Percentiles rank a stretch among this genome's conserved stretches.
These are phyloP conservation scores for Macroteleia sp. DNA, from an alignment of 2,888 invertebrate species.

Conservation along the genomic window DNA sequence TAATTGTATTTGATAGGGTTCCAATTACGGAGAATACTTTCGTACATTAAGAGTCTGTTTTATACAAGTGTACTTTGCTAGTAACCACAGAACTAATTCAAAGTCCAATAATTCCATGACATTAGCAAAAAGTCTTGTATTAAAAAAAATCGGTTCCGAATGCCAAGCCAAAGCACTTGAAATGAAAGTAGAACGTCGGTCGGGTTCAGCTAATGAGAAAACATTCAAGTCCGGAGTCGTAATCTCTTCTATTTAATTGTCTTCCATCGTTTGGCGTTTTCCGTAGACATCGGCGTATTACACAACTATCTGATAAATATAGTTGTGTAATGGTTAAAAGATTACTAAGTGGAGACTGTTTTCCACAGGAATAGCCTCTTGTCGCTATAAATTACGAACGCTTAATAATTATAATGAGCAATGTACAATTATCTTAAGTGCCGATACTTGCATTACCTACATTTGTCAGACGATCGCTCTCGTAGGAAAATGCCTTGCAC, in stretches of 20 bases:
- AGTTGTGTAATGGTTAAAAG: conserved; percentile 53
- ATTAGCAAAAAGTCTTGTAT: conserved; percentile 11
- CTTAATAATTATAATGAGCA: conserved; percentile 56
- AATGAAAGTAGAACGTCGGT: conserved; percentile 36
- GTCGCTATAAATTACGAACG: conserved; percentile 51
- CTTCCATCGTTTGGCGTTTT: conserved; percentile 37
- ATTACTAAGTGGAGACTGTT: conserved; percentile 46
- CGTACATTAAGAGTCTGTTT: no score
- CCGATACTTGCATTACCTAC: conserved; percentile 36
- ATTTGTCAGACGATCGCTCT: conserved; percentile 17
- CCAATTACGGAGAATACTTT: neutral
- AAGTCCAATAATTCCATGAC: conserved; percentile 3
- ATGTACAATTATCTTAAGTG: conserved; percentile 47
- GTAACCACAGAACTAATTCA: conserved; percentile 1
- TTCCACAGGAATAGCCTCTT: conserved; percentile 51
- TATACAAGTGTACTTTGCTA: no score
- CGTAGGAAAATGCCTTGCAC: conserved; percentile 9
- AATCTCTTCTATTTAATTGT: conserved; percentile 53
- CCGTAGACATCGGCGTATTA: conserved; percentile 36
- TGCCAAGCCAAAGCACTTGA: conserved; percentile 14
- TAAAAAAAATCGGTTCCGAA: conserved; percentile 5
- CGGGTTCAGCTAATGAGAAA: conserved; percentile 33
- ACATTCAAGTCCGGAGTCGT: conserved; percentile 31
- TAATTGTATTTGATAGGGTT: neutral
- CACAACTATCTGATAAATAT: conserved; percentile 54